Evolutionary conservation across 2,888 invertebrate genomes (phyloP), one percentile per base, ranked within the genome.

Genomic region (Rotaria socialis): DNA sequence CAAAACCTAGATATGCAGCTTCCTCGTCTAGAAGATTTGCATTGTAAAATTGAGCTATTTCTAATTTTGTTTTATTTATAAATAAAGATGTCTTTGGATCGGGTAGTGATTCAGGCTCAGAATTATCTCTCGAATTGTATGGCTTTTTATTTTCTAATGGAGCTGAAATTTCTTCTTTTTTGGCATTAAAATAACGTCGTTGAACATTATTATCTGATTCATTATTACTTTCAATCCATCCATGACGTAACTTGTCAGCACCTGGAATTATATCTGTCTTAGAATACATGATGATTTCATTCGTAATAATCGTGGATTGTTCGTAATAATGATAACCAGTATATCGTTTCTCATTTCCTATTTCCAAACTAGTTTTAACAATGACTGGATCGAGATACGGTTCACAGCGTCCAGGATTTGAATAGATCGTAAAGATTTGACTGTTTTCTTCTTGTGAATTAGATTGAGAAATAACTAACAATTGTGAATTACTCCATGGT

Each of bases 41-140:
- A 47, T 80, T 80, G 19, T 43, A 43, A 80, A 80, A 80, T 43
- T 80, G 24, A 43, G 47, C 80, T 24, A 80, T 80, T 80, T 80
- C 80, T 58, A 58, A 58, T 1, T 58, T 58, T 58, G 58, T 58
- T 58, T 58, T 58, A 58, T 58, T 58, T 58, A 58, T 14, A 58
- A 58, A 58, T 58, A 58, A 58, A 7, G 58, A 22, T 58, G 58
- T 58, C 19, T 58, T 58, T 58, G 58, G 58, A 58, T 58, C 19
- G 0, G 58, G 58, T 58, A 58, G 8, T 4, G 58, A 58, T 58
- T 58, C 58, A 58, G 58, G 4, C 1, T 58, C n/a, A 24, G 58
- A 58, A 35, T 35, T 35, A 58, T 58, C 22, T 58, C 22, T 58
- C 7, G 58, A 58, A 58, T 58, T 58, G 14, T 6, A n/a, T 35